phyloP scores from a whole-genome alignment of 2,888 invertebrate species.

The Onthophagus sagittarius region DNA sequence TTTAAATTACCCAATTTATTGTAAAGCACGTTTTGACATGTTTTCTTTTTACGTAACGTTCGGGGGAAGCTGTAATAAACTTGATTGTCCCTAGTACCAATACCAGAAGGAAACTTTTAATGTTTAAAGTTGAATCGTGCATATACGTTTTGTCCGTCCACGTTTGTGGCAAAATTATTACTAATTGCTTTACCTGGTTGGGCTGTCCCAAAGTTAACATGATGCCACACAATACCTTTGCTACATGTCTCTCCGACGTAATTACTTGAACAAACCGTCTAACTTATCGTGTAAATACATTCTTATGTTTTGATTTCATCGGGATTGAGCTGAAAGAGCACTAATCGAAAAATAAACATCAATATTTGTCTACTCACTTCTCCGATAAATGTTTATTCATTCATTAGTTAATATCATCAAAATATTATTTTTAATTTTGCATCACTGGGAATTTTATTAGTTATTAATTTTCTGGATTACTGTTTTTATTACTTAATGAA shows the following conservation, averaged over 20 bases:
- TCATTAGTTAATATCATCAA: background rate
- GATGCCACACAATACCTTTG: background rate
- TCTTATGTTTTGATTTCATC: background rate
- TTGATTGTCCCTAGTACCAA: background rate
- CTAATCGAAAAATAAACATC: background rate
- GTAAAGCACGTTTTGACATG: too few species aligned
- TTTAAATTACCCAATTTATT: too few species aligned
- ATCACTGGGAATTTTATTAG: too few species aligned
- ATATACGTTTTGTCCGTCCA: background rate
- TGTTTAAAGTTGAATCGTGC: background rate
- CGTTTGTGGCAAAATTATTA: background rate
- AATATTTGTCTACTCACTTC: background rate
- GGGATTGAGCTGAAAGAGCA: background rate
- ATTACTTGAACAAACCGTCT: background rate
- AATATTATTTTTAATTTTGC: background rate
- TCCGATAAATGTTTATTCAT: background rate
- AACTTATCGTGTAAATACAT: background rate
- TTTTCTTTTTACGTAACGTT: background rate
- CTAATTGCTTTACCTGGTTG: background rate
- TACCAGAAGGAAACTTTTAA: background rate
- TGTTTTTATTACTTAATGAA: too few species aligned
- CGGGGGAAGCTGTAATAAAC: background rate
- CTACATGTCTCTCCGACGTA: background rate
- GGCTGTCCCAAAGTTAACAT: background rate
- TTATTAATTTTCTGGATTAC: too few species aligned